These are phyloP conservation scores for Trichonephila clavata DNA, from an alignment of 1,140 invertebrate species.

Conservation along the genomic window DNA sequence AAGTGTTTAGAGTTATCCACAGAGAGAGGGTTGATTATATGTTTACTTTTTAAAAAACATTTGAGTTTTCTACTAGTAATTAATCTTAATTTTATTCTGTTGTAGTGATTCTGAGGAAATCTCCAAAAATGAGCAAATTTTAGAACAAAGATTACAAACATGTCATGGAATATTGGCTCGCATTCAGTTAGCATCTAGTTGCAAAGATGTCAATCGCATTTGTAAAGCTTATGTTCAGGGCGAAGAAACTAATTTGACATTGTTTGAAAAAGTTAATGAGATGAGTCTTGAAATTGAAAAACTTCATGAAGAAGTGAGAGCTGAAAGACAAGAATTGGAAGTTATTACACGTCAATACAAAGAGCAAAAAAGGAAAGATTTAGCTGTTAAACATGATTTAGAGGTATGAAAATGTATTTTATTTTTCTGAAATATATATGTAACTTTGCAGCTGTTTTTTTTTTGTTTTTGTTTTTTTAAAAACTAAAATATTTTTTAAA, in stretches of 20 bases:
- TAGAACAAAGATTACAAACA: constrained; percentile 39
- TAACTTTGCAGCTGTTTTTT: too few species aligned
- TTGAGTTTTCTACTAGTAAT: too few species aligned
- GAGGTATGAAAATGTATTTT: constrained; percentile 9
- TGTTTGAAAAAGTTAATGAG: constrained; percentile 68
- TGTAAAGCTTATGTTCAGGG: constrained; percentile 41
- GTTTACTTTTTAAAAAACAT: too few species aligned
- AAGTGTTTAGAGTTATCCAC: too few species aligned
- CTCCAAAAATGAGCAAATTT: constrained; percentile 58
- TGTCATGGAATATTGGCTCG: constrained; percentile 46
- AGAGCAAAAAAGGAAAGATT: constrained; percentile 69
- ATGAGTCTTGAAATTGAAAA: constrained; percentile 71
- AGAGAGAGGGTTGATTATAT: too few species aligned
- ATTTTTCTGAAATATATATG: too few species aligned
- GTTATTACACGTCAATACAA: constrained; percentile 59
- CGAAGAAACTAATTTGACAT: constrained; percentile 51
- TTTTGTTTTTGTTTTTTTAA: too few species aligned
- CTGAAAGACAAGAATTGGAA: constrained; percentile 53
- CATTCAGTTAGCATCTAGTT: constrained; percentile 53
- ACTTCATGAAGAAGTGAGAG: constrained; percentile 52
- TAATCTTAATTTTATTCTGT: background rate
- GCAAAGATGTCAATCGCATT: constrained; percentile 63
- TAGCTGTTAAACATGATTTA: constrained; percentile 59
- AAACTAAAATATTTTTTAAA: too few species aligned
- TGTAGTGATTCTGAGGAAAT: constrained; percentile 39